Base-by-base conservation (phyloP, 2,113 vertebrate species). In the Plectropomus leopardus region DNA sequence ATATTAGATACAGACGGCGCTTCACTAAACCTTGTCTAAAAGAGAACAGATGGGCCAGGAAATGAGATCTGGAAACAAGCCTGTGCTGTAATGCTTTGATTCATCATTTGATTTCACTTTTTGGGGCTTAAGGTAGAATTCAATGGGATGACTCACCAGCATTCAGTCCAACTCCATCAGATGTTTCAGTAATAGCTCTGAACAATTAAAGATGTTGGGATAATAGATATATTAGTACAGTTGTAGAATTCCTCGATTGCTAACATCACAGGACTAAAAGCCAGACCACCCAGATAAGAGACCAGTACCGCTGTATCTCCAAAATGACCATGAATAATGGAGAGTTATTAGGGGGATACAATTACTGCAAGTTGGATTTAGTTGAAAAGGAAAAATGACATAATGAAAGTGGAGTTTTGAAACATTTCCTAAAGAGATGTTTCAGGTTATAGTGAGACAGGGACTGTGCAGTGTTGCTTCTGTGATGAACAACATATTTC, bases 21-120 rank as follows among this genome's bases (percentile, higher is more conserved):
- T 87, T 81, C 60, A 42, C 57, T 76, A 64, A 85, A 79, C 53
- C 68, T 55, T 42, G 61, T 87, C 77, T 89, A 83, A 88, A 89
- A 70, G 28, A 63, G 68, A 89, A 83, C 92, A 92, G 85, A 86
- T 91, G 84, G 88, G 65, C 45, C 45, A 80, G 79, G 86, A 86
- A 90, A 86, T 85, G 24, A 69, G 69, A 76, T 78, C 53, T 86
- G 80, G 75, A 86, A 83, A 65, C 30, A n/a, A 47, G 86, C 70
- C 82, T 75, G 55, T 79, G 71, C 45, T 78, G 53, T 17, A 77
- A 68, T 68, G 64, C 75, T 88, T 88, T 79, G 81, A 87, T 66
- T 77, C 45, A 26, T 83, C 58, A 86, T 80, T 78, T 70, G 15
- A 78, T 86, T 87, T 84, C 54, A 69, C 57, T 78, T 76, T 82